phyloP scores from a whole-genome alignment of 2,797 vertebrate species.

The Pseudochirops corinnae region DNA sequence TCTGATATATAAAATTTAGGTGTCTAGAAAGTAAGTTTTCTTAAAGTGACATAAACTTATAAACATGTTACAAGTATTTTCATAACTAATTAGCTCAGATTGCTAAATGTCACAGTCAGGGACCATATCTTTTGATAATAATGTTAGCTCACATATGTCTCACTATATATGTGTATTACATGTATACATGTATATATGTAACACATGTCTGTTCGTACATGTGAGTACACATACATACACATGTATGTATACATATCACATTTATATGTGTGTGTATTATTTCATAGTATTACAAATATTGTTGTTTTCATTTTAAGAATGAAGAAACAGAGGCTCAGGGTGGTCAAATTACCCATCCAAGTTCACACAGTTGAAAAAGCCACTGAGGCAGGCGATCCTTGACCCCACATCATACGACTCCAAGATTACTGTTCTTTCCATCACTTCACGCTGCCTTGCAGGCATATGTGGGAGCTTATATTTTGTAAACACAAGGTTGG shows the following conservation, averaged over 20 bases:
- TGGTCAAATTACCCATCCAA: neutral
- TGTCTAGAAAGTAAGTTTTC: neutral
- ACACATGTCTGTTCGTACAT: too few species aligned
- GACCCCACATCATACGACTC: neutral
- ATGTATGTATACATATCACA: too few species aligned
- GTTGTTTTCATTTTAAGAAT: neutral
- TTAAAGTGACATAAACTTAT: neutral
- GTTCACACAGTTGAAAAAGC: neutral
- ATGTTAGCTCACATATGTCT: neutral
- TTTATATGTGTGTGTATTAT: neutral
- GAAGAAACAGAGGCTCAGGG: neutral
- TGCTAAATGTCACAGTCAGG: neutral
- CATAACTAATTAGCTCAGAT: neutral
- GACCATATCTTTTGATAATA: neutral
- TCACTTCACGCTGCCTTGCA: neutral
- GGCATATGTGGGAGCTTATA: neutral
- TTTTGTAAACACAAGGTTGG: conserved; percentile 37
- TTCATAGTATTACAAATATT: neutral
- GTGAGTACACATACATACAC: neutral
- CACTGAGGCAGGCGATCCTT: neutral
- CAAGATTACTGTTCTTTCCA: neutral
- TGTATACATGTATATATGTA: too few species aligned
- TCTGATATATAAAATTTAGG: neutral
- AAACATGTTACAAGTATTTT: neutral
- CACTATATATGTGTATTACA: neutral